These are phyloP conservation scores for Chloropsis cyanopogon DNA, from an alignment of 2,113 vertebrate genomes.

Conservation along the genomic window DNA sequence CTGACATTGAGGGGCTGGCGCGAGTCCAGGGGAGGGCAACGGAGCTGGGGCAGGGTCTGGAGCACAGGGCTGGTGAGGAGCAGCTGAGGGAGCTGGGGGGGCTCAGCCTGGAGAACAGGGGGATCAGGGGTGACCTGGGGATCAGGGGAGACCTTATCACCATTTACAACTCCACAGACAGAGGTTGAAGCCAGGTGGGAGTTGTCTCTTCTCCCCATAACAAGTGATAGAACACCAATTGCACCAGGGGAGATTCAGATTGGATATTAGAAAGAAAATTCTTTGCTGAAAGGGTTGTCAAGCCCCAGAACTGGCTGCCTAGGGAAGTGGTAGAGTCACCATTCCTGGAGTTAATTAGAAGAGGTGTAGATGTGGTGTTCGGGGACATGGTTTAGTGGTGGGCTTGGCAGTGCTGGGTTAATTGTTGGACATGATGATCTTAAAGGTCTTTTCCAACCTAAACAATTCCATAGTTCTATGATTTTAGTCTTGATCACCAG, in stretches of 20 bases:
- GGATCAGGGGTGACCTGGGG: too few relatives aligned
- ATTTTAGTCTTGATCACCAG: not conserved
- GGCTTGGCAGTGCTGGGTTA: not conserved
- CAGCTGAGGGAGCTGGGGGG: not conserved
- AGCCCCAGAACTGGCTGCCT: not conserved
- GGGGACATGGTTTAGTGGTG: not conserved
- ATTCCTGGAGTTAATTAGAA: too few relatives aligned
- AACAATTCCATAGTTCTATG: not conserved
- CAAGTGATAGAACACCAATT: not conserved
- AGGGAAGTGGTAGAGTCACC: not conserved
- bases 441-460: not conserved
- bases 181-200: not conserved
- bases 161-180: accelerated
- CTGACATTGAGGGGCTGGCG: not conserved
- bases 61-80: not conserved
- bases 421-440: accelerated
- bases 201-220: accelerated
- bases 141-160: too few relatives aligned
- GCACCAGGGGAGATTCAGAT: not conserved
- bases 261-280: not conserved
- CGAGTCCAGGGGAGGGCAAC: not conserved
- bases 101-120: not conserved
- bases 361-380: not conserved
- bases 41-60: not conserved
- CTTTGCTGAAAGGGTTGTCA: not conserved